Conservation (phyloP, 2,113 vertebrate species). For the Gymnocephalus cernua region DNA sequence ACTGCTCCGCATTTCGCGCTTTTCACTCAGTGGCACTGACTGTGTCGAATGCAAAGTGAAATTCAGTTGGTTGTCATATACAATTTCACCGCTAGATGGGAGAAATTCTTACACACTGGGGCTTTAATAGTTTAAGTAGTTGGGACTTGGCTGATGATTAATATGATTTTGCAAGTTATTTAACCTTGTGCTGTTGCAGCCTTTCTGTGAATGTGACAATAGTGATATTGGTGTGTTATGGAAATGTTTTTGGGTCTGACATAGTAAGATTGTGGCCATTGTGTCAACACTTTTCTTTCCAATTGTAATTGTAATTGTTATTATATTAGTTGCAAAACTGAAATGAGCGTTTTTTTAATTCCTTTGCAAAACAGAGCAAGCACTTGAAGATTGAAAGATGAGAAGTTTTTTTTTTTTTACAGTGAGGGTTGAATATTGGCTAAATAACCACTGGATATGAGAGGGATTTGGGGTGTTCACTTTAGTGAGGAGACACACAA, state of each 20-base stretch:
- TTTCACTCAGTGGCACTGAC: too few species aligned
- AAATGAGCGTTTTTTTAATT: not conserved
- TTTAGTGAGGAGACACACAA: constrained; percentile 15
- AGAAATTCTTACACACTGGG: too few species aligned
- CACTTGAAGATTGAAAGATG: not conserved
- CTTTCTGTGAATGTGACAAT: not conserved
- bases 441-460: constrained; percentile 5
- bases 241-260: not conserved
- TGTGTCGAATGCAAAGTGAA: too few species aligned
- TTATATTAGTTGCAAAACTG: not conserved
- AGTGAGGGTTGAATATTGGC: not conserved
- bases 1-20: too few species aligned
- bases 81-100: too few species aligned
- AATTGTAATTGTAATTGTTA: too few species aligned
- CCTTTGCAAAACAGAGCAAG: not conserved
- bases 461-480: not conserved
- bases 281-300: not conserved
- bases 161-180: not conserved
- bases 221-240: not conserved
- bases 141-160: not conserved
- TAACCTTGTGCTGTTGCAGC: not conserved
- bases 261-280: not conserved
- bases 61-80: too few species aligned
- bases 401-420: not conserved
- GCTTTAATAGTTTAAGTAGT: not conserved